These are phyloP conservation scores for Channallabes apus DNA, from an alignment of 2,797 vertebrate species.

Conservation along the genomic window DNA sequence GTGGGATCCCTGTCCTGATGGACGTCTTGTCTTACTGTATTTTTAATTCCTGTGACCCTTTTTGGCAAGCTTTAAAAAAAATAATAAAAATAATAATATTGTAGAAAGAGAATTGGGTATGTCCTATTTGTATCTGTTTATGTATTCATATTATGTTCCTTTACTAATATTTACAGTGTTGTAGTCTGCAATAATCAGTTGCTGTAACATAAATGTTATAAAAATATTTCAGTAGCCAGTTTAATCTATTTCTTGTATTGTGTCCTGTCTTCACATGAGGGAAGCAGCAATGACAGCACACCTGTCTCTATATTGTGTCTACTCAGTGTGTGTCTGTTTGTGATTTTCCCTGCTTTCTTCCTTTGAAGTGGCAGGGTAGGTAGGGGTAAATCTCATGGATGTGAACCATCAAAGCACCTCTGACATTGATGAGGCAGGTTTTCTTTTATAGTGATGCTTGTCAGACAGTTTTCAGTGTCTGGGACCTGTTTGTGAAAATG, in stretches of 20 bases:
- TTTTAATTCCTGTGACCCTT: neutral
- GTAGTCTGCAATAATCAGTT: neutral
- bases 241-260: conserved; percentile 21
- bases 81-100: neutral
- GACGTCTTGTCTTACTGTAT: neutral
- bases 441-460: conserved; percentile 53
- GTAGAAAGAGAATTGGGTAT: neutral
- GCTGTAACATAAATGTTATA: neutral
- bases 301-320: conserved; percentile 43
- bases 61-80: too few species aligned
- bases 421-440: conserved; percentile 51
- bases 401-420: conserved; percentile 51
- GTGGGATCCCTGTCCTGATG: neutral
- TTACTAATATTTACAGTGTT: neutral
- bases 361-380: conserved; percentile 53
- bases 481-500: conserved; percentile 44
- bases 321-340: conserved; percentile 32
- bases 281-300: conserved; percentile 45
- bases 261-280: conserved; percentile 28
- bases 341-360: conserved; percentile 33
- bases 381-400: conserved; percentile 50
- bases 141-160: neutral
- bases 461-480: conserved; percentile 41
- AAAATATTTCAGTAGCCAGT: neutral
- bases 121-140: neutral